Conservation (phyloP, 2,888 invertebrate genomes). For the Rhopalosiphum nymphaeae region DNA sequence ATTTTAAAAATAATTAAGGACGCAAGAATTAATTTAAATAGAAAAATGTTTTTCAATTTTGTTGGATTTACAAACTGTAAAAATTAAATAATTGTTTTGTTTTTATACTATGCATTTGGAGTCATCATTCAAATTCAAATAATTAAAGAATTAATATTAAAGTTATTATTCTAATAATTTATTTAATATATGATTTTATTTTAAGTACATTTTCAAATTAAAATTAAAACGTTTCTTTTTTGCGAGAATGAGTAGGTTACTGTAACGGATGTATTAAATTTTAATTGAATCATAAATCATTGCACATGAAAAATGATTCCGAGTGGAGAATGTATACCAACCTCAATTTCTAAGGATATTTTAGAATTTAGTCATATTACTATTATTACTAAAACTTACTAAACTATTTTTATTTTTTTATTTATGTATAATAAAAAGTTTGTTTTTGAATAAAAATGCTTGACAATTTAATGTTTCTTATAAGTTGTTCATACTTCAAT, state of each 20-base stretch:
- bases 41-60: not conserved
- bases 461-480: not conserved
- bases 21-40: not conserved
- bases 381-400: too few relatives aligned
- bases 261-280: not conserved
- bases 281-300: not conserved
- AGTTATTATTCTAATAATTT: not conserved
- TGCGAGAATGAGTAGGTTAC: not conserved
- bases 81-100: not conserved
- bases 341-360: not conserved
- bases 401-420: too few relatives aligned
- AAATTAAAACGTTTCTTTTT: not conserved
- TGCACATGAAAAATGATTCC: not conserved
- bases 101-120: not conserved
- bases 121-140: not conserved
- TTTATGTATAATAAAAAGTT: too few relatives aligned
- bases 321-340: not conserved
- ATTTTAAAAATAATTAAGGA: not conserved
- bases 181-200: not conserved
- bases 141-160: not conserved
- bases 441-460: too few relatives aligned
- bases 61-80: not conserved
- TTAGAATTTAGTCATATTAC: not conserved
- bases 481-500: not conserved
- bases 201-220: not conserved